Evolutionary conservation across 2,113 vertebrate species (phyloP).

Genomic region (Gallinago undulata): DNA sequence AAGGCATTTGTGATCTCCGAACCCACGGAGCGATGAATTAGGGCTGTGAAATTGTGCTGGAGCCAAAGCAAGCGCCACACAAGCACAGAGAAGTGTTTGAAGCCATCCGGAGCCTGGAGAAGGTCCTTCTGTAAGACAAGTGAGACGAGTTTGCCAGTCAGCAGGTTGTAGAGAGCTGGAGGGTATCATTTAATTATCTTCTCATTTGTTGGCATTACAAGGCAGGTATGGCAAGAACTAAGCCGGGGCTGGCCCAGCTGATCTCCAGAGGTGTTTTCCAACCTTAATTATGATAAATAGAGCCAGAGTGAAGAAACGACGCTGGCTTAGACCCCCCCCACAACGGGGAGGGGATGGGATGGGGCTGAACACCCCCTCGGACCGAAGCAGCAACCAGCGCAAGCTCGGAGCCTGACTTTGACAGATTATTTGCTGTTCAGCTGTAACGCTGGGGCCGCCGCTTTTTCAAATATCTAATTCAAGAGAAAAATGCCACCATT

Average conservation of each 20-base stretch:
- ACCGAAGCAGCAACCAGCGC: fast-evolving
- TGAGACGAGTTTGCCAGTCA: not conserved
- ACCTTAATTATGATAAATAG: not conserved
- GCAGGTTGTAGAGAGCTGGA: not conserved
- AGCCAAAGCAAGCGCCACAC: not conserved
- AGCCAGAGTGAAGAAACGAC: fast-evolving
- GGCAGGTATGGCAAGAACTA: not conserved
- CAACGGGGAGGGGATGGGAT: not conserved
- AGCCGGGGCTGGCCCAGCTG: not conserved
- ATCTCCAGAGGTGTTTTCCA: not conserved
- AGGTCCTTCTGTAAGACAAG: not conserved
- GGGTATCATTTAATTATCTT: fast-evolving
- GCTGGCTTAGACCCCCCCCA: not conserved
- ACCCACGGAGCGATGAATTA: not conserved
- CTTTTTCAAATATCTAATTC: not conserved
- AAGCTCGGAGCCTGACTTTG: not conserved
- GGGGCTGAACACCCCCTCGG: not conserved
- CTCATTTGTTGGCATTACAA: not conserved
- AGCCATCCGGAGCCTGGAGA: not conserved
- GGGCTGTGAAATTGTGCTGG: not conserved
- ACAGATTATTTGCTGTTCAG: not conserved
- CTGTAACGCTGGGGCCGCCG: fast-evolving
- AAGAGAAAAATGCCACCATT: not conserved
- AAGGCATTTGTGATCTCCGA: not conserved
- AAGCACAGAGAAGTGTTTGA: not conserved